Conservation (phyloP, 2,113 vertebrate species). For the Dipodomys stephensi region DNA sequence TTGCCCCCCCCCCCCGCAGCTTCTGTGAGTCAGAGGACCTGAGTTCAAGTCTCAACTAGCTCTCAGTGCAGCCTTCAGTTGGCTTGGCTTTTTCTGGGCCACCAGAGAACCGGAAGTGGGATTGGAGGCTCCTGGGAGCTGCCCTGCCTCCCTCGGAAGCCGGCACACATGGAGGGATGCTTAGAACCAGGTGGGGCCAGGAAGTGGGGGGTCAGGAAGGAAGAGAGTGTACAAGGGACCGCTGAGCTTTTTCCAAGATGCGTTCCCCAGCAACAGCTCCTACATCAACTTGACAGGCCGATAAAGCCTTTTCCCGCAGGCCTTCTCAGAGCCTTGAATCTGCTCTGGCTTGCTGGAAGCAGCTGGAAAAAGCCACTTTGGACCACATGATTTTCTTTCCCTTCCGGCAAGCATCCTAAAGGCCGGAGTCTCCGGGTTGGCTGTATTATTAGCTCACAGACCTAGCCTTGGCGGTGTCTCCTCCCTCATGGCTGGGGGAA, state of each 20-base stretch:
- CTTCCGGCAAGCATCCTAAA: conserved; percentile 52
- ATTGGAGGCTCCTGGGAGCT: background rate
- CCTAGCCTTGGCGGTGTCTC: background rate
- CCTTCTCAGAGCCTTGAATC: conserved; percentile 51
- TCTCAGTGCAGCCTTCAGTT: background rate
- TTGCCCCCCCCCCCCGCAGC: background rate
- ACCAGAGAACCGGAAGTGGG: background rate
- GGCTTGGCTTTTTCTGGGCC: background rate
- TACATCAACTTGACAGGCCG: background rate
- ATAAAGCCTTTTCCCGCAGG: background rate
- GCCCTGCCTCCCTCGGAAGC: background rate
- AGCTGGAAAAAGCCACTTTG: conserved; percentile 57
- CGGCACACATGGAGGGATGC: background rate
- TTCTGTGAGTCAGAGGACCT: conserved; percentile 55
- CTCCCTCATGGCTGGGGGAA: background rate
- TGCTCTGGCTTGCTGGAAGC: background rate
- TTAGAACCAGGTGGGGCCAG: background rate
- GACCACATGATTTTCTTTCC: background rate
- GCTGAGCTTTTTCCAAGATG: background rate
- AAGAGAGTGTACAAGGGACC: background rate
- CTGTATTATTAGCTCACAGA: background rate
- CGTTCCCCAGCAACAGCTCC: background rate
- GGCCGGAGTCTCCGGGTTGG: background rate
- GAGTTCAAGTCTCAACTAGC: conserved; percentile 60
- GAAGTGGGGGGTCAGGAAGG: background rate